phyloP scores from a whole-genome alignment of 2,888 invertebrate genomes.

The Drosophila meridionalis region DNA sequence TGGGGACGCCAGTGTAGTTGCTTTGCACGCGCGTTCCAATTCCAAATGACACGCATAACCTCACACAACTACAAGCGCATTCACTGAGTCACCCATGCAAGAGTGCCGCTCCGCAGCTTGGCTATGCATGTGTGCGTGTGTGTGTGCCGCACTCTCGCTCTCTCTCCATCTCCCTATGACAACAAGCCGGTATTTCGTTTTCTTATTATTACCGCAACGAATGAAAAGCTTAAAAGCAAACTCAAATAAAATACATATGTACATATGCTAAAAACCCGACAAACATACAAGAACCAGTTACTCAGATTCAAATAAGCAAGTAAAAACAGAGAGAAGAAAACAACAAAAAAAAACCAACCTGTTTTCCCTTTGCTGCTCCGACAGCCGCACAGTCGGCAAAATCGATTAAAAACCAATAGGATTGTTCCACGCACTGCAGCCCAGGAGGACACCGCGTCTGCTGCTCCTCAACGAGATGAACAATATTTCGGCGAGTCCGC shows the following conservation, averaged over 20 bases:
- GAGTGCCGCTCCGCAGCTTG: slow-evolving; percentile 15
- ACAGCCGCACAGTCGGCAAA: slow-evolving; percentile 66
- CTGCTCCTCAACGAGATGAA: neutral
- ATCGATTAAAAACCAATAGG: slow-evolving; percentile 76
- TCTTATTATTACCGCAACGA: slow-evolving; percentile 70
- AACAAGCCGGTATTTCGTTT: slow-evolving; percentile 78
- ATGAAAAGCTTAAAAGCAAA: slow-evolving; percentile 62
- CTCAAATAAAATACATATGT: slow-evolving; percentile 43
- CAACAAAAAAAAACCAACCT: slow-evolving; percentile 65
- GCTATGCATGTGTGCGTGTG: slow-evolving; percentile 6
- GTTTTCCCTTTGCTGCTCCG: slow-evolving; percentile 55
- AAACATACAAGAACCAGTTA: slow-evolving; percentile 68
- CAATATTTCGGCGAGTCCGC: slow-evolving; percentile 11
- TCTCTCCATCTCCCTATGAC: slow-evolving; percentile 53
- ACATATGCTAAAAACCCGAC: slow-evolving; percentile 37
- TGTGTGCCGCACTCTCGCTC: slow-evolving; percentile 9
- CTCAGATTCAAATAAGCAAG: slow-evolving; percentile 40
- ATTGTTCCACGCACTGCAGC: slow-evolving; percentile 32
- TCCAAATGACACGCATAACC: slow-evolving; percentile 73
- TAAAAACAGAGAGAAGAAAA: slow-evolving; percentile 26
- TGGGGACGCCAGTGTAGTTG: slow-evolving; percentile 58
- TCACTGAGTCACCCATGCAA: slow-evolving; percentile 71
- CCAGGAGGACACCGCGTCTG: slow-evolving; percentile 33
- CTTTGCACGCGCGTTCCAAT: slow-evolving; percentile 70
- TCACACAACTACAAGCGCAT: slow-evolving; percentile 71